Evolutionary conservation across 2,888 invertebrate species (phyloP).

Genomic region (Hirtodrosophila alboralis): DNA sequence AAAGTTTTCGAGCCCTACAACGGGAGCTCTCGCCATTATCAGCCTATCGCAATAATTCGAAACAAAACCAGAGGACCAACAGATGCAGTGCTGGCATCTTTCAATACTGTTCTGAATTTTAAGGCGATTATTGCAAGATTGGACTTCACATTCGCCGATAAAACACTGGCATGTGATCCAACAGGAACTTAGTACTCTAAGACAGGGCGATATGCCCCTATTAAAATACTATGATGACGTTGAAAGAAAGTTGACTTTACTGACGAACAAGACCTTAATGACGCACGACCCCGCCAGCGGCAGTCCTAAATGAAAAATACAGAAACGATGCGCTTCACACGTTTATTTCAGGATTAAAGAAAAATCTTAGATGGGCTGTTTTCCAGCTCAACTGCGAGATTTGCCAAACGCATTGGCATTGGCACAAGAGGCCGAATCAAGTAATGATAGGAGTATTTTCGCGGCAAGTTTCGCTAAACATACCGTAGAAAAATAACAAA

Average conservation of each 20-base stretch:
- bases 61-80: constrained; percentile 8
- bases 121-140: neutral
- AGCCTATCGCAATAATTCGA: constrained; percentile 10
- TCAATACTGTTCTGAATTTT: constrained; percentile 1
- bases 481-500: neutral
- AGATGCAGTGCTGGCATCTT: neutral
- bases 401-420: constrained; percentile 8
- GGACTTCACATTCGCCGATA: neutral
- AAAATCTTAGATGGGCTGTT: constrained; percentile 3
- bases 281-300: neutral
- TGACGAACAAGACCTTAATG: constrained; percentile 2
- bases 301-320: neutral
- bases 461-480: constrained; percentile 5
- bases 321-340: constrained; percentile 1
- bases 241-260: neutral
- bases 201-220: constrained; percentile 2
- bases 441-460: constrained; percentile 1
- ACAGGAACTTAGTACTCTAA: constrained; percentile 1
- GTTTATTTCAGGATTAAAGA: neutral
- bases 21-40: constrained; percentile 10
- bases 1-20: constrained; percentile 10
- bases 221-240: constrained; percentile 5
- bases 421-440: constrained; percentile 3
- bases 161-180: constrained; percentile 11
- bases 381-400: constrained; percentile 5